Percentiles rank a stretch among this genome's conserved stretches.
phyloP scores from a whole-genome alignment of 2,797 vertebrate genomes.

The Rachycentron canadum region DNA sequence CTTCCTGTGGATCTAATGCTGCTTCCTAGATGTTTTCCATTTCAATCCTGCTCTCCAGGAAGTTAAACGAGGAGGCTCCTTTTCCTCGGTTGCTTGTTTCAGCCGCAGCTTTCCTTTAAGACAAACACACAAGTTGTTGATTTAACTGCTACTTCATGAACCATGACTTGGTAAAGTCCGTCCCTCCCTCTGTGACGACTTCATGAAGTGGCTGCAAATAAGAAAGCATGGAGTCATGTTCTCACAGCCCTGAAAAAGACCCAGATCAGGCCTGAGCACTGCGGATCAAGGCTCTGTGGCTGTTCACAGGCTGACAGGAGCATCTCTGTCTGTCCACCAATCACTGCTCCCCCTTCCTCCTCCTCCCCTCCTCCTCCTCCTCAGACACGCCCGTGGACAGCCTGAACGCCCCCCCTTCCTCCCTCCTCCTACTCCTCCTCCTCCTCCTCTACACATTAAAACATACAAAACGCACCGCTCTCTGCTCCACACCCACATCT shows the following conservation, averaged over 20 bases:
- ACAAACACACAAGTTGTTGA: conserved; percentile 32
- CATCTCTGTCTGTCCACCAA: conserved; percentile 61
- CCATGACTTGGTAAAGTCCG: conserved; percentile 31
- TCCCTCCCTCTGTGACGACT: not conserved
- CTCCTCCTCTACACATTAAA: conserved; percentile 29
- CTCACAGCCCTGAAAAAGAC: not conserved
- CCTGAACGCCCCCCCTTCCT: conserved; percentile 21
- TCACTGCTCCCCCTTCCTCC: conserved; percentile 34
- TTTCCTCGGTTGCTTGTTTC: not conserved
- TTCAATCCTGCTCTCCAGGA: conserved; percentile 13
- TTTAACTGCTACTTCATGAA: not conserved
- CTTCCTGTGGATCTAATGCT: too few relatives aligned
- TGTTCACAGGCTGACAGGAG: not conserved
- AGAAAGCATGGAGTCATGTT: not conserved
- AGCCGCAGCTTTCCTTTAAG: conserved; percentile 1
- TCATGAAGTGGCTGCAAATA: not conserved
- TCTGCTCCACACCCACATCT: conserved; percentile 47
- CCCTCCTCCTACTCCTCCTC: conserved; percentile 11
- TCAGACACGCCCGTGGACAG: conserved; percentile 1
- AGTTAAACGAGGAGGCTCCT: conserved; percentile 8
- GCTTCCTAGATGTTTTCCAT: not conserved
- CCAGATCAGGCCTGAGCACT: too few relatives aligned
- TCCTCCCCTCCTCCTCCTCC: not conserved
- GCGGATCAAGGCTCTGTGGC: too few relatives aligned
- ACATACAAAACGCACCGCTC: not conserved